phyloP scores from a whole-genome alignment of 1,140 invertebrate genomes.

The Potamilus streckersoni region DNA sequence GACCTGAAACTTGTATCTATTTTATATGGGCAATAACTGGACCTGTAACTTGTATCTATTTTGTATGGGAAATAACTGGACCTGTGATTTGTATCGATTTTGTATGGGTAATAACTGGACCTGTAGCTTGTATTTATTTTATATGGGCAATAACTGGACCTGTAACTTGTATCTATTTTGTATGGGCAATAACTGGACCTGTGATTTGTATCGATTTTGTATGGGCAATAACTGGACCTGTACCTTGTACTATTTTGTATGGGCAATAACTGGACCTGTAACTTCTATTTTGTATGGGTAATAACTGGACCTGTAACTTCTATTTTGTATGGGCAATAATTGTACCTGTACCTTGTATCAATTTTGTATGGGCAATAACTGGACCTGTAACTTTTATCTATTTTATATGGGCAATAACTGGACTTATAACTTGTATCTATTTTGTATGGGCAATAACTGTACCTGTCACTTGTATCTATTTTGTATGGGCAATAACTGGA shows the following conservation, averaged over 20 bases:
- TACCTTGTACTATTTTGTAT: not conserved
- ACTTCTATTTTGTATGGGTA: not conserved
- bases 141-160: not conserved
- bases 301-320: too few species aligned
- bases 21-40: not conserved
- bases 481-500: not conserved
- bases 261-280: too few species aligned
- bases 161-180: not conserved
- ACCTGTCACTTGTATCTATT: not conserved
- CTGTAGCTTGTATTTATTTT: not conserved
- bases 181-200: not conserved
- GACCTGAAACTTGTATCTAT: not conserved
- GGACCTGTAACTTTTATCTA: too few species aligned
- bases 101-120: not conserved
- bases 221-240: not conserved
- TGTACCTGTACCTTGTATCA: too few species aligned
- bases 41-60: not conserved
- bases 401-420: not conserved
- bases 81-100: not conserved
- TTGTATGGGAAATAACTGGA: not conserved
- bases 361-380: not conserved
- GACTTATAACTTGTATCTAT: not conserved
- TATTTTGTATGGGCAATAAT: not conserved
- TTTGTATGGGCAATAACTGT: not conserved
- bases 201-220: not conserved